Percentiles rank a stretch among this genome's conserved stretches.
These are phyloP conservation scores for Drosophila tristis DNA, from an alignment of 1,140 invertebrate genomes.

Conservation along the genomic window DNA sequence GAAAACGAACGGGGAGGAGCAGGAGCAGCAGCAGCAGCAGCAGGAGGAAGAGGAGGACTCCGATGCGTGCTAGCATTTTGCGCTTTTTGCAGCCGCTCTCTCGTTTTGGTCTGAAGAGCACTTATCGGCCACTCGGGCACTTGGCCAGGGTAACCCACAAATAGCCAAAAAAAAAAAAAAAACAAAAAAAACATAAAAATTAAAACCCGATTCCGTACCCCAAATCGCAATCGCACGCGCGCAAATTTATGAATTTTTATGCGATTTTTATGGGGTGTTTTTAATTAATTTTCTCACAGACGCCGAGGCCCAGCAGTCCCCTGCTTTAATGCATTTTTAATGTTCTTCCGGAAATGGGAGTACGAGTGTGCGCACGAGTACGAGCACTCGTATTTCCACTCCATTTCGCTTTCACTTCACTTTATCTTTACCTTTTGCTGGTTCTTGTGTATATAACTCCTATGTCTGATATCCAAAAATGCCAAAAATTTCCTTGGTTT, in stretches of 20 bases:
- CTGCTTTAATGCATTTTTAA: slow-evolving; percentile 51
- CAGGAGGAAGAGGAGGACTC: neutral
- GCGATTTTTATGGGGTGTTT: slow-evolving; percentile 62
- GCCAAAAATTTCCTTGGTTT: neutral
- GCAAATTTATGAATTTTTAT: slow-evolving; percentile 56
- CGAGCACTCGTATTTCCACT: slow-evolving; percentile 6
- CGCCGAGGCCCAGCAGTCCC: neutral
- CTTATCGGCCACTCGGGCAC: slow-evolving; percentile 17
- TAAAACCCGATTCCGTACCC: slow-evolving; percentile 4
- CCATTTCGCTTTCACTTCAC: slow-evolving; percentile 33
- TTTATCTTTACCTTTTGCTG: slow-evolving; percentile 27
- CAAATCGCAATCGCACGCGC: slow-evolving; percentile 65
- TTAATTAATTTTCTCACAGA: slow-evolving; percentile 33
- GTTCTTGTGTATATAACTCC: neutral
- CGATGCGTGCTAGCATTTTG: slow-evolving; percentile 59
- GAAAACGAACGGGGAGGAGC: neutral
- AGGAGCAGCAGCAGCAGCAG: too few relatives aligned
- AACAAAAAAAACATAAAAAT: neutral
- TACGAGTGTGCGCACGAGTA: too few relatives aligned
- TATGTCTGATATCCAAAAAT: slow-evolving; percentile 7
- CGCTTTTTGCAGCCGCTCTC: slow-evolving; percentile 56
- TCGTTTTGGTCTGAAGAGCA: slow-evolving; percentile 65
- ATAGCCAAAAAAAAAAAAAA: neutral
- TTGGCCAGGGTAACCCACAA: slow-evolving; percentile 28
- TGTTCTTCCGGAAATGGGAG: slow-evolving; percentile 21